These are phyloP conservation scores for Lasiommata megera DNA, from an alignment of 2,888 invertebrate genomes.

Conservation along the genomic window DNA sequence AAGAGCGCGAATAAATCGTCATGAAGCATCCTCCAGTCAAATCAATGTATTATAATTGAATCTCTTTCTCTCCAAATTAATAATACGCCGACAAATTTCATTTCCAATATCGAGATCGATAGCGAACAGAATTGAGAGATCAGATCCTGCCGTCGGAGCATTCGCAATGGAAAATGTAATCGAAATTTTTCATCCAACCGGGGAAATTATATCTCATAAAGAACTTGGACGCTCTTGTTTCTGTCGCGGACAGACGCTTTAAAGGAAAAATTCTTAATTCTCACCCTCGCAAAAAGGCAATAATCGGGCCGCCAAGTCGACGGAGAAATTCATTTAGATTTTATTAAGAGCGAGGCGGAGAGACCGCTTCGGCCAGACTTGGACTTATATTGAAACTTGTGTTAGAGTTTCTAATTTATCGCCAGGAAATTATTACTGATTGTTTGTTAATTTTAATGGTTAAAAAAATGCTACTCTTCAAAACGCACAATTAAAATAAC, in stretches of 20 bases:
- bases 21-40: neutral
- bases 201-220: conserved; percentile 62
- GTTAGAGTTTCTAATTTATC: conserved; percentile 31
- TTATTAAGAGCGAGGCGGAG: conserved; percentile 37
- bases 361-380: conserved; percentile 44
- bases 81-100: neutral
- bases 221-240: conserved; percentile 43
- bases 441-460: conserved; percentile 23
- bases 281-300: conserved; percentile 47
- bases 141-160: conserved; percentile 27
- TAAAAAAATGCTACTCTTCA: neutral
- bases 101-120: conserved; percentile 6
- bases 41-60: neutral
- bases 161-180: conserved; percentile 45
- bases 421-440: conserved; percentile 26
- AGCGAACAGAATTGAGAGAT: conserved; percentile 13
- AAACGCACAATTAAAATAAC: neutral
- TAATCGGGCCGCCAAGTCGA: conserved; percentile 46
- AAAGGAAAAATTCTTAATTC: conserved; percentile 57
- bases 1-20: no score
- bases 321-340: conserved; percentile 54
- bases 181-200: conserved; percentile 57
- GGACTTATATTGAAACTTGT: conserved; percentile 30
- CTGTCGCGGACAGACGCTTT: conserved; percentile 59
- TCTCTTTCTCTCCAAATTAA: neutral